phyloP scores from a whole-genome alignment of 2,888 invertebrate species.

The Acanthosoma haemorrhoidale region DNA sequence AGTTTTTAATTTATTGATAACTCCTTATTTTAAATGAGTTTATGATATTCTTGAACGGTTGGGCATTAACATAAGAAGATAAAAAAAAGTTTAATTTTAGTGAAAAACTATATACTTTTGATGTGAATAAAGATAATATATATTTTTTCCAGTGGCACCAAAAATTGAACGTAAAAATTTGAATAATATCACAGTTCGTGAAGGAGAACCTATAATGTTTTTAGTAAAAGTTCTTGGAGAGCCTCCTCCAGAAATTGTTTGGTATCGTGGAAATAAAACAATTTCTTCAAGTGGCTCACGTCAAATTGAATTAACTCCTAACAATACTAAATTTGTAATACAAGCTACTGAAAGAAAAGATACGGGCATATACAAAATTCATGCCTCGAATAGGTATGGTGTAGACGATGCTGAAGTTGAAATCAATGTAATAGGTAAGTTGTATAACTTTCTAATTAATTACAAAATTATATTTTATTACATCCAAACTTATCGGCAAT shows the following conservation, averaged over 20 bases:
- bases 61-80: too few species aligned
- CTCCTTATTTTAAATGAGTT: too few species aligned
- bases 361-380: conserved; percentile 82
- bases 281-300: conserved; percentile 59
- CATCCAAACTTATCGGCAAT: too few species aligned
- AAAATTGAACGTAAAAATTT: conserved; percentile 90
- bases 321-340: conserved; percentile 81
- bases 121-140: too few species aligned
- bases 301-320: conserved; percentile 72
- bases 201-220: conserved; percentile 82
- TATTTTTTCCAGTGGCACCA: conserved; percentile 74
- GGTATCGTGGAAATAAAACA: conserved; percentile 77
- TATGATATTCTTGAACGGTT: too few species aligned
- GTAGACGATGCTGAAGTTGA: conserved; percentile 85
- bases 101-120: too few species aligned
- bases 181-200: conserved; percentile 78
- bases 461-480: too few species aligned
- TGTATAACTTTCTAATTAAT: neutral
- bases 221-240: conserved; percentile 88
- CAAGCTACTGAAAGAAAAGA: conserved; percentile 82
- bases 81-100: too few species aligned
- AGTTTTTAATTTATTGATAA: too few species aligned
- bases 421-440: conserved; percentile 81
- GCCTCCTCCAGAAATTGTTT: conserved; percentile 82
- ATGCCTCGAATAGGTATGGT: conserved; percentile 80